Evolutionary conservation across 2,888 invertebrate species (phyloP).

Genomic region (Endotricha flammealis): DNA sequence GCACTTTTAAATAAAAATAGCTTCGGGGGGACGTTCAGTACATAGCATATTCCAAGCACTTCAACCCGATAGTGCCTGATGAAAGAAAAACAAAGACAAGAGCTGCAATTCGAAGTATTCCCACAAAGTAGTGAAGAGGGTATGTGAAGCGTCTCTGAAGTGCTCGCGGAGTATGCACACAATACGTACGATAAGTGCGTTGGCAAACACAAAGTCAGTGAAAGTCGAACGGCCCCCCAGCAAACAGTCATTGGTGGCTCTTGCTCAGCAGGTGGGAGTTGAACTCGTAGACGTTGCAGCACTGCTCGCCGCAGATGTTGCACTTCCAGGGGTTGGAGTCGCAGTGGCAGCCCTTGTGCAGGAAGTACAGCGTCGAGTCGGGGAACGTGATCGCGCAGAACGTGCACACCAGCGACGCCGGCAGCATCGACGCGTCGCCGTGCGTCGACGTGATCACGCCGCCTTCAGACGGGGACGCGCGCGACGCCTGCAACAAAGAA

Average conservation of each 20-base stretch:
- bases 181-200: conserved; percentile 49
- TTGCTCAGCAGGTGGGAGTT: conserved; percentile 96
- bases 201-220: conserved; percentile 48
- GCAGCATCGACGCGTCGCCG: conserved; percentile 77
- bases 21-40: conserved; percentile 75
- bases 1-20: conserved; percentile 64
- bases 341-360: conserved; percentile 98
- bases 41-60: conserved; percentile 69
- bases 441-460: conserved; percentile 86
- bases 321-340: conserved; percentile 98
- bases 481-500: conserved; percentile 45
- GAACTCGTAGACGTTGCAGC: conserved; percentile 97
- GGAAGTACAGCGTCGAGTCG: conserved; percentile 96
- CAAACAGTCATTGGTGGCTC: conserved; percentile 88
- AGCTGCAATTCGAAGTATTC: conserved; percentile 21
- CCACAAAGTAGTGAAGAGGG: conserved; percentile 40
- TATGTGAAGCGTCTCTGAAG: conserved; percentile 63
- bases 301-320: conserved; percentile 97
- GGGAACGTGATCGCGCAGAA: conserved; percentile 97
- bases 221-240: conserved; percentile 66
- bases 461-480: conserved; percentile 70
- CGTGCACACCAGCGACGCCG: conserved; percentile 85
- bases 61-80: conserved; percentile 37
- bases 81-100: conserved; percentile 20
- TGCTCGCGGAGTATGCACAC: conserved; percentile 56